Base-by-base conservation (phyloP, 2,888 invertebrate species). In the Bombylius discolor region DNA sequence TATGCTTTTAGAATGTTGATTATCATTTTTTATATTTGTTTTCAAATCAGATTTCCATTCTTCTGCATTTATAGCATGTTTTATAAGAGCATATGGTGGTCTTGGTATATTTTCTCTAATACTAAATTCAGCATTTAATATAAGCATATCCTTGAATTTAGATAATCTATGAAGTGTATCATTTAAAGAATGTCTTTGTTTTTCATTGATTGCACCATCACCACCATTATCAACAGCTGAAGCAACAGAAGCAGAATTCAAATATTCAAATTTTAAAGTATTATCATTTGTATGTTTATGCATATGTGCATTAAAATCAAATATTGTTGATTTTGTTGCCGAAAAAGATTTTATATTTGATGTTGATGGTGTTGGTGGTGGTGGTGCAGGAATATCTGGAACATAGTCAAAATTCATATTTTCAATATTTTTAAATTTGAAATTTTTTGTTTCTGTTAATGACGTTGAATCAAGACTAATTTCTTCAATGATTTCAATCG, bases 111-210 rank as follows among this genome's bases (percentile, higher is more conserved):
- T 78, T 60, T 80, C 79, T 73, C 59, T 71, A 57, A 62, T 80
- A 73, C 65, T 81, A 5, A 78, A 69, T 64, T 81, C 80, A 1
- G 79, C 79, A 60, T 80, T 80, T 59, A 79, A 76, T 5, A 80
- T 70, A 58, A 81, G 62, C 69, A 76, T 73, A 56, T 73, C 68
- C 59, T 68, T 71, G 46, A 68, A 68, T 5, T 68, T 71, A 46
- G 72, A 73, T 56, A 73, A 52, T 48, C 63, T 62, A 55, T 64
- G 60, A 39, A 64, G 56, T 46, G 59, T 57, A 51, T 59, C 56
- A n/a, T 61, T 58, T 42, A 56, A 51, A 45, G 57, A 53, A 57
- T 60, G 55, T 33, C 44, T 9, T n/a, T 51, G 32, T 33, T 44
- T 7, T 23, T 51, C 4, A 6, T 39, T 12, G n/a, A 33, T 33